These are phyloP conservation scores for Batillaria attramentaria DNA, from an alignment of 1,140 invertebrate genomes.

Conservation along the genomic window DNA sequence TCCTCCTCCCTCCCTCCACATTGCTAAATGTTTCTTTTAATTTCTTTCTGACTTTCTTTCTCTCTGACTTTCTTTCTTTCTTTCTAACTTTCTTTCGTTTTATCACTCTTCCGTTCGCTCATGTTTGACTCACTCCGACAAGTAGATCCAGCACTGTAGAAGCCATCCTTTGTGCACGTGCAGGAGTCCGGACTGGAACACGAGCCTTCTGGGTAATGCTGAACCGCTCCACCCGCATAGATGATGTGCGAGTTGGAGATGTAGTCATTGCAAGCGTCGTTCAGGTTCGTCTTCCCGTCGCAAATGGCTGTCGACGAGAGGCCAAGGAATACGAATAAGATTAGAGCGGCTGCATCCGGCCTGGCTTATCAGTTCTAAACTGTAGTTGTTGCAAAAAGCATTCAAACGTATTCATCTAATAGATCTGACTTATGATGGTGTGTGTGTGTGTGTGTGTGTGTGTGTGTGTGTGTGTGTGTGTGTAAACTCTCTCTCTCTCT, in stretches of 20 bases:
- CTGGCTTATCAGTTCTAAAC: no score
- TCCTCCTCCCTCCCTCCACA: no score
- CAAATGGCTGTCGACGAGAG: no score
- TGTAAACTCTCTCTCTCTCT: no score
- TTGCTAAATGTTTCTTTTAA: neutral
- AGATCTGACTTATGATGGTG: no score
- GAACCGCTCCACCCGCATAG: neutral
- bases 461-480: no score
- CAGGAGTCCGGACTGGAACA: neutral
- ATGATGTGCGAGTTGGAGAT: slow-evolving; percentile 21
- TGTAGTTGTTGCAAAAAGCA: no score
- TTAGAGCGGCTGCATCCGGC: no score
- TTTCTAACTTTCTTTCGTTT: neutral
- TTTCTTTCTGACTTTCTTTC: neutral
- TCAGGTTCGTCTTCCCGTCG: neutral
- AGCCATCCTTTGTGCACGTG: slow-evolving; percentile 6
- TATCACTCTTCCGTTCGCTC: neutral
- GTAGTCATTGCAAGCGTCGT: neutral
- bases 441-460: no score
- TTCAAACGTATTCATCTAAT: no score
- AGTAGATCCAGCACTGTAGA: neutral
- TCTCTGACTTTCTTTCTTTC: neutral
- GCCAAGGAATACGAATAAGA: no score
- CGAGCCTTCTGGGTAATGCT: neutral
- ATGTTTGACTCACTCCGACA: slow-evolving; percentile 6